These are phyloP conservation scores for Hyposoter dolosus DNA, from an alignment of 2,888 invertebrate genomes.

Conservation along the genomic window DNA sequence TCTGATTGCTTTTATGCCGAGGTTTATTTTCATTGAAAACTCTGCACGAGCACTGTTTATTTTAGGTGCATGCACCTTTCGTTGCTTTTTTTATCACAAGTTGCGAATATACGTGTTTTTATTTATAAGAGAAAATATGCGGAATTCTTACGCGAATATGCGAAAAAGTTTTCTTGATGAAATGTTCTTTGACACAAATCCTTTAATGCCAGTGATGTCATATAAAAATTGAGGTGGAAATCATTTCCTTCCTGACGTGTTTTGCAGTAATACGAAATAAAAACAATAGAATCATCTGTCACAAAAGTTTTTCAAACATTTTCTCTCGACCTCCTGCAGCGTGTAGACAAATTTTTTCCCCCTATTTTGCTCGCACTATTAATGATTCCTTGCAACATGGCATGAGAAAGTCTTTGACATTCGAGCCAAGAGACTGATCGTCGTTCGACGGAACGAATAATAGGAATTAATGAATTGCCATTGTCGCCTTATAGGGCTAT, in stretches of 20 bases:
- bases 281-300: not conserved
- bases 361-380: not conserved
- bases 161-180: not conserved
- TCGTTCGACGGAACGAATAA: constrained; percentile 44
- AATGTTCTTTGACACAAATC: not conserved
- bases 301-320: not conserved
- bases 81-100: not conserved
- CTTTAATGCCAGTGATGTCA: not conserved
- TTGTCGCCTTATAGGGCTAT: not conserved
- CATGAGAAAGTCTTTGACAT: constrained; percentile 36
- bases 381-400: not conserved
- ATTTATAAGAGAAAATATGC: not conserved
- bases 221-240: not conserved
- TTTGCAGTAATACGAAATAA: not conserved
- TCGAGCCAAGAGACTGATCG: constrained; percentile 41
- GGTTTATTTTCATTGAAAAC: constrained; percentile 50
- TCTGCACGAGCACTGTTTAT: constrained; percentile 15
- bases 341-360: not conserved
- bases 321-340: not conserved
- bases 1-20: constrained; percentile 43
- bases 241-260: not conserved
- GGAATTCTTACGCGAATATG: not conserved
- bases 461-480: constrained; percentile 52
- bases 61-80: not conserved
- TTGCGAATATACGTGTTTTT: not conserved